Conservation (phyloP, 1,140 invertebrate genomes). For the Zaprionus camerounensis region DNA sequence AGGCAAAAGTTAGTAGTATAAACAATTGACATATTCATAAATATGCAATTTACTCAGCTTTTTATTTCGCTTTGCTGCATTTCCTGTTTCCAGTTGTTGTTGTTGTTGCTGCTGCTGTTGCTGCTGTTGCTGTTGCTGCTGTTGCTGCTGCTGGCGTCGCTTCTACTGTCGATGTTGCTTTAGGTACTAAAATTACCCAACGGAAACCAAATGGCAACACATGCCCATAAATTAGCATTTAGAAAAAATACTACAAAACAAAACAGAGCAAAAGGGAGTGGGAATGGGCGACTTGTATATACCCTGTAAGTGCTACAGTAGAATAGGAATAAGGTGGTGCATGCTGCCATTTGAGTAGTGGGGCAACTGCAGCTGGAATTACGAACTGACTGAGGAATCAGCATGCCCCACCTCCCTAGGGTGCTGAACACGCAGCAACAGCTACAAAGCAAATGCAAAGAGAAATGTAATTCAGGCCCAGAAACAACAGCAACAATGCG, state of each 20-base stretch:
- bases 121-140: constrained; percentile 22
- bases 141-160: constrained; percentile 34
- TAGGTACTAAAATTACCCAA: constrained; percentile 79
- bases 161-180: constrained; percentile 37
- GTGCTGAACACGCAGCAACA: constrained; percentile 38
- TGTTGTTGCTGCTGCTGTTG: constrained; percentile 28
- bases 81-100: constrained; percentile 65
- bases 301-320: not conserved
- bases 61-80: constrained; percentile 80
- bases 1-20: constrained; percentile 76
- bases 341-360: no score
- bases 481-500: constrained; percentile 54
- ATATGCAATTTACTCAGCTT: constrained; percentile 82
- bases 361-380: no score
- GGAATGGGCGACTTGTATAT: constrained; percentile 3
- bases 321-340: no score
- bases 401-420: not conserved
- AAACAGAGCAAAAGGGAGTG: constrained; percentile 47
- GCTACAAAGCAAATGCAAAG: constrained; percentile 70
- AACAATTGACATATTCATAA: constrained; percentile 84
- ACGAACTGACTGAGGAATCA: not conserved
- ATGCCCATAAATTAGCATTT: constrained; percentile 83
- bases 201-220: constrained; percentile 82
- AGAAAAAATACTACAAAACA: constrained; percentile 62
- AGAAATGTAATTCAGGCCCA: constrained; percentile 80